phyloP scores from a whole-genome alignment of 1,140 invertebrate species.

The Leptonema lineaticorne region DNA sequence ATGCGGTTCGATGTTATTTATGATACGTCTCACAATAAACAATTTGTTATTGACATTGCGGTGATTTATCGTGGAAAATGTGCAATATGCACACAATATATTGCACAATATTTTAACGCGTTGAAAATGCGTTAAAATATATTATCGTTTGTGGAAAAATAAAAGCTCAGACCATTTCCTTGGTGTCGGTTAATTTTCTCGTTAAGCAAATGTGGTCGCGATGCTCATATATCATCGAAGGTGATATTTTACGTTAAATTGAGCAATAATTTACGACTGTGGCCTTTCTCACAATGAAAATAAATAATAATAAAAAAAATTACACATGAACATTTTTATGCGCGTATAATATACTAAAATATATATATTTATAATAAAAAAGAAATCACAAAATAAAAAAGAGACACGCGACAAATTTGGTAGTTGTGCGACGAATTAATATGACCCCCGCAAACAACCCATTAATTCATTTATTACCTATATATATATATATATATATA shows the following conservation, averaged over 20 bases:
- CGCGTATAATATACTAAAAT: too few species aligned
- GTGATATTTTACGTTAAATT: slow-evolving; percentile 25
- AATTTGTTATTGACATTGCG: background rate
- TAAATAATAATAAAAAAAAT: slow-evolving; percentile 6
- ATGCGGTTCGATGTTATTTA: too few species aligned
- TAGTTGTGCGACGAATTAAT: slow-evolving; percentile 8
- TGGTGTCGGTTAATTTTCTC: slow-evolving; percentile 18
- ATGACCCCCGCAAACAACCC: slow-evolving; percentile 7
- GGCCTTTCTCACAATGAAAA: background rate
- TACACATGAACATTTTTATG: background rate
- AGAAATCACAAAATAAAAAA: too few species aligned
- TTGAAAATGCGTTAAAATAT: background rate
- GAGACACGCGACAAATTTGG: slow-evolving; percentile 15
- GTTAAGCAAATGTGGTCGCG: slow-evolving; percentile 18
- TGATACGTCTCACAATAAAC: too few species aligned
- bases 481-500: background rate
- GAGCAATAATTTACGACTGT: slow-evolving; percentile 20
- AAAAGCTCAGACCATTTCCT: background rate
- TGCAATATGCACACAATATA: background rate
- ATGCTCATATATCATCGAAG: slow-evolving; percentile 14
- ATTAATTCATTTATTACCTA: background rate
- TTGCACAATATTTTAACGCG: too few species aligned
- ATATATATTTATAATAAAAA: too few species aligned
- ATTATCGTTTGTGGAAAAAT: background rate
- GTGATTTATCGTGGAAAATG: background rate